These are phyloP conservation scores for Mesocricetus auratus DNA, from an alignment of 2,113 vertebrate species.

Conservation along the genomic window DNA sequence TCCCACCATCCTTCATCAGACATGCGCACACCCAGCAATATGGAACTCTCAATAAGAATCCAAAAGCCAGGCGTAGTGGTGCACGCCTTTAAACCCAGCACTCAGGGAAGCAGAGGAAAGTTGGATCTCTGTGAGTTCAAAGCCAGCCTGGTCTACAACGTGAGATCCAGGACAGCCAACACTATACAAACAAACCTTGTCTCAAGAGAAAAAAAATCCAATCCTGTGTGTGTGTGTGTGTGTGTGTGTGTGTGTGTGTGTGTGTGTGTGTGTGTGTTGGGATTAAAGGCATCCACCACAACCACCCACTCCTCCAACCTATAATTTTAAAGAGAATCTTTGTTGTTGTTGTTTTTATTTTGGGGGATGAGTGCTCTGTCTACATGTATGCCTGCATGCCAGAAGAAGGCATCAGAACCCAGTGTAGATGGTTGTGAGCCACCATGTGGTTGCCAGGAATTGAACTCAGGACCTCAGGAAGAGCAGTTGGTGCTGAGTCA, in stretches of 20 bases:
- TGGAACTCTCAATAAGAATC: neutral
- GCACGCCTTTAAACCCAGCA: neutral
- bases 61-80: neutral
- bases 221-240: too few relatives aligned
- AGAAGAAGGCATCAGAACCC: neutral
- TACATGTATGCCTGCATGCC: neutral
- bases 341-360: too few relatives aligned
- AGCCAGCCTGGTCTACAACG: neutral
- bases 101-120: neutral
- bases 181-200: neutral
- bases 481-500: neutral
- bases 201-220: neutral
- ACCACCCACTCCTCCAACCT: neutral
- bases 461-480: neutral
- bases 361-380: neutral
- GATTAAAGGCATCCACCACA: neutral
- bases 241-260: too few relatives aligned
- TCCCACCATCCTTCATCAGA: neutral
- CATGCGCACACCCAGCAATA: too few relatives aligned
- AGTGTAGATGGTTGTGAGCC: neutral
- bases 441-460: neutral
- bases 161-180: neutral
- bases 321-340: neutral
- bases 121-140: neutral
- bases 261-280: too few relatives aligned